Percentiles rank a stretch among this genome's conserved stretches.
Conservation (phyloP, 2,113 vertebrate genomes). For the Podiceps cristatus region DNA sequence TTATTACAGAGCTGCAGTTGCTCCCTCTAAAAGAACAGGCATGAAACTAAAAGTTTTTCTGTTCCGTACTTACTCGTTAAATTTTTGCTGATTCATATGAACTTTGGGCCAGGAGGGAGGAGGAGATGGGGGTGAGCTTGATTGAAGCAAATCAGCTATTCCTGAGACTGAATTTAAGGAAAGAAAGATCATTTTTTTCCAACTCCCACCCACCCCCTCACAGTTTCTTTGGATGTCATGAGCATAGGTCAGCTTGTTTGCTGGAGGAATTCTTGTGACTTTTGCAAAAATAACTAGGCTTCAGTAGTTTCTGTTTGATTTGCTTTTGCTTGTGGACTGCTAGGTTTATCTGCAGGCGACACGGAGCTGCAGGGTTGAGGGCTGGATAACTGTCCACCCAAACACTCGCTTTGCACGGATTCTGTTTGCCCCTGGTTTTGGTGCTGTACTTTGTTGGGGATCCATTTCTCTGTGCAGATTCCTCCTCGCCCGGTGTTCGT, state of each 20-base stretch:
- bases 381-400: neutral
- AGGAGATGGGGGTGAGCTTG: neutral
- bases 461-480: neutral
- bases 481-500: fast-evolving
- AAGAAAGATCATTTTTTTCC: neutral
- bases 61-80: neutral
- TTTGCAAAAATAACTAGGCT: neutral
- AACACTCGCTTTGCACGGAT: neutral
- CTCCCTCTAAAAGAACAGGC: neutral
- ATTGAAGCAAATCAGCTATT: neutral
- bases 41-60: neutral
- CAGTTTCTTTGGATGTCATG: neutral
- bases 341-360: neutral
- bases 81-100: neutral
- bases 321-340: neutral
- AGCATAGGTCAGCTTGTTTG: neutral
- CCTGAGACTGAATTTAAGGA: neutral
- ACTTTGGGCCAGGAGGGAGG: neutral
- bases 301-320: neutral
- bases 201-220: fast-evolving
- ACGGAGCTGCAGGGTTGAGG: neutral
- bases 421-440: fast-evolving
- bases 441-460: neutral
- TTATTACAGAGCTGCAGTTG: neutral
- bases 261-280: neutral